Evolutionary conservation across 2,113 vertebrate species (phyloP), one percentile per base, ranked within the genome.

Genomic region (Psephotus haematonotus): DNA sequence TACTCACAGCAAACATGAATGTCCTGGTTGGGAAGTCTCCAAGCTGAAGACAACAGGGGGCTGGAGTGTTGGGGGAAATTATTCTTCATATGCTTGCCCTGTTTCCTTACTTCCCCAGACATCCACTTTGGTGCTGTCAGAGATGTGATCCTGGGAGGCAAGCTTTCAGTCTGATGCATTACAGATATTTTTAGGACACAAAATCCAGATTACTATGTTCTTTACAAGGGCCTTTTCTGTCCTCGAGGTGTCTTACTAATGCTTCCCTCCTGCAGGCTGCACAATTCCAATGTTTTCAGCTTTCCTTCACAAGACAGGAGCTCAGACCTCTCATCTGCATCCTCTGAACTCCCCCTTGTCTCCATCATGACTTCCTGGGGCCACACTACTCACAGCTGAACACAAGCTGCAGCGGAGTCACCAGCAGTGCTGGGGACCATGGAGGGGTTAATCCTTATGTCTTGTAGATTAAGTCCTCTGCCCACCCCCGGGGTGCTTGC

Each of bases 1-100:
- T 53, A 27, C 28, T 55, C 4, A 3, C 2, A 47, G 57, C 0
- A 0, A 71, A 75, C 1, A 0, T 17, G 60, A 37, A 75, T 23
- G 41, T 64, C 23, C 43, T 1, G 0, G 2, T 0, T 53, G 43
- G 15, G 39, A 87, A 59, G 25, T 43, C 25, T 75, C 65, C 23
- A 43, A 68, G 13, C 14, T 75, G 74, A 50, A 27, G 68, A 39
- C 2, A 5, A 4, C 27, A 43, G 4, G 19, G 24, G 25, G 5
- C 25, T 60, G 43, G 20, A 71, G 7, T 23, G 19, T 23, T 74
- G 70, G 13, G 17, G 44, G 17, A 53, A 27, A 49, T 8, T 35
- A 27, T 79, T 79, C 71, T 71, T 87, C 31, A 12, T 37, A 5
- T 27, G 6, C 17, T 68, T 79, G 17, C 39, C 20, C 52, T 71